These are phyloP conservation scores for Mercenaria mercenaria DNA, from an alignment of 1,140 invertebrate species.

Conservation along the genomic window DNA sequence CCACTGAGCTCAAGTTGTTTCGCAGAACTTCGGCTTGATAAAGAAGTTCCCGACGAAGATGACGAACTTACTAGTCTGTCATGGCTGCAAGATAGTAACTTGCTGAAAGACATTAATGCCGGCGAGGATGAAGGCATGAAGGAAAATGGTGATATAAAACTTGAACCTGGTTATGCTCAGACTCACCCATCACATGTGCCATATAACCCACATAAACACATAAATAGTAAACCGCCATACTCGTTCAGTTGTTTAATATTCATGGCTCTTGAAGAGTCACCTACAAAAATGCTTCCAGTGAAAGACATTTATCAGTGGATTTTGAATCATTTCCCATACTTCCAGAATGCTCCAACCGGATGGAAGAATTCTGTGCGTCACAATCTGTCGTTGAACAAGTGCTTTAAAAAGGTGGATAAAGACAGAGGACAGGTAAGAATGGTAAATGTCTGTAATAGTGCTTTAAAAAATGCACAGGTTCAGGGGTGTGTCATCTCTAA, in stretches of 20 bases:
- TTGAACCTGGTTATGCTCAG: slow-evolving; percentile 70
- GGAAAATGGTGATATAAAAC: slow-evolving; percentile 75
- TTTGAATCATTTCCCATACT: slow-evolving; percentile 85
- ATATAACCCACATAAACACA: slow-evolving; percentile 90
- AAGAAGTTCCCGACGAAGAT: slow-evolving; percentile 87
- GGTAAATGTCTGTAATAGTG: no score
- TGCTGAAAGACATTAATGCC: slow-evolving; percentile 89
- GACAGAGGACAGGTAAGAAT: slow-evolving; percentile 89
- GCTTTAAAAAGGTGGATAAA: slow-evolving; percentile 88
- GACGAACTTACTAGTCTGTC: slow-evolving; percentile 95
- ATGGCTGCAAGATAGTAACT: slow-evolving; percentile 96
- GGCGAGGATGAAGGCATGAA: slow-evolving; percentile 80
- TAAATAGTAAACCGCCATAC: slow-evolving; percentile 96
- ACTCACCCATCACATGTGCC: slow-evolving; percentile 83
- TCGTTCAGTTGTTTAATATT: slow-evolving; percentile 98
- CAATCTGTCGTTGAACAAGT: slow-evolving; percentile 88
- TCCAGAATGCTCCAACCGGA: slow-evolving; percentile 86
- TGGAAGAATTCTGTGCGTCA: slow-evolving; percentile 89
- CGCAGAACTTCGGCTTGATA: slow-evolving; percentile 83
- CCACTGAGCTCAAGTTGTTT: slow-evolving; percentile 84
- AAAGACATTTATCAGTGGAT: slow-evolving; percentile 89
- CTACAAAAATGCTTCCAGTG: slow-evolving; percentile 95
- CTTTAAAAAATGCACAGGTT: no score
- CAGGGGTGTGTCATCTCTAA: no score
- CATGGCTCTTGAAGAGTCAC: slow-evolving; percentile 98